A percentile compares a stretch with the other conserved stretches of the same genome.
phyloP scores from a whole-genome alignment of 2,113 vertebrate genomes.

The Archilochus colubris region DNA sequence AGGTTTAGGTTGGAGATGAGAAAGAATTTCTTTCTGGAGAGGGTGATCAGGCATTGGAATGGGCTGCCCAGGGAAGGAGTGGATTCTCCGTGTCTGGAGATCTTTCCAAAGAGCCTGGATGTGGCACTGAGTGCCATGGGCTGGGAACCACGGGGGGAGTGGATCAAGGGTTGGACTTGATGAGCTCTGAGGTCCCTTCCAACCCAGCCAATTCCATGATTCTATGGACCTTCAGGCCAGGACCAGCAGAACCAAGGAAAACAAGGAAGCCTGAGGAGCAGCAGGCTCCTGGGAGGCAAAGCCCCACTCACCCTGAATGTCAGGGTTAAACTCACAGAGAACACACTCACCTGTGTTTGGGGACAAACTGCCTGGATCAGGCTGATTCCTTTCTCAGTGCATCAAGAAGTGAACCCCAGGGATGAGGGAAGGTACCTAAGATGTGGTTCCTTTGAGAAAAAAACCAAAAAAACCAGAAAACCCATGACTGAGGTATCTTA shows the following conservation, averaged over 20 bases:
- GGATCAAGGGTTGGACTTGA: no score
- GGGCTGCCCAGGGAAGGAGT: no score
- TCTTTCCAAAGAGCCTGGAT: no score
- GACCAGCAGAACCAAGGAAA: background rate
- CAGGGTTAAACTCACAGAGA: background rate
- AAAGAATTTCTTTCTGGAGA: no score
- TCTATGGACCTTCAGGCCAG: background rate
- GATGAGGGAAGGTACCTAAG: background rate
- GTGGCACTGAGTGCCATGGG: no score
- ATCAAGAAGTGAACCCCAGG: background rate
- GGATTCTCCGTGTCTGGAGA: no score
- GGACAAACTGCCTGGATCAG: background rate
- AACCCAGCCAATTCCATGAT: no score
- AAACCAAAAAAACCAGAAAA: fast-evolving
- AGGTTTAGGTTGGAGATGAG: no score
- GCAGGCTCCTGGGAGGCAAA: fast-evolving
- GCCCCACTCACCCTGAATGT: background rate
- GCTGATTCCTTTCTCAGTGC: background rate
- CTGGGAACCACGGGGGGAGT: no score
- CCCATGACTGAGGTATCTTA: background rate
- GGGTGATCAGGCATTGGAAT: no score
- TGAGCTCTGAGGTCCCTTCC: no score
- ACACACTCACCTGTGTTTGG: background rate
- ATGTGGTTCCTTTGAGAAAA: no score
- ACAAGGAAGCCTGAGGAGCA: background rate